Conservation (phyloP, 2,113 vertebrate genomes). For the Amphiprion ocellaris region DNA sequence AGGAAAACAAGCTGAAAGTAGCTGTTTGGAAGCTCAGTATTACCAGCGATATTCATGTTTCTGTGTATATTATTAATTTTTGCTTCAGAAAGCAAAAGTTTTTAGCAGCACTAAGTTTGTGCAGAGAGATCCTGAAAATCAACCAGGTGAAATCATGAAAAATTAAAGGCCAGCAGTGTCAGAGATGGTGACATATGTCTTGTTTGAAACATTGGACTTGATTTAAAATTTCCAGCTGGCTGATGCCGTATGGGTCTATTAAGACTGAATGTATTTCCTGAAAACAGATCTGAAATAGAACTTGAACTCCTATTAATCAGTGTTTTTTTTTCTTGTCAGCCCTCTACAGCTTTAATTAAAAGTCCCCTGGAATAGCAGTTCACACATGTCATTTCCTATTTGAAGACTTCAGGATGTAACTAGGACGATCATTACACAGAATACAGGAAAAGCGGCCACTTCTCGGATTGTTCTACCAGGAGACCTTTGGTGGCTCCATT, state of each 20-base stretch:
- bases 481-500: constrained; percentile 59
- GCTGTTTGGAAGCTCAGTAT: constrained; percentile 8
- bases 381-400: constrained; percentile 84
- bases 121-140: constrained; percentile 42
- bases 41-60: neutral
- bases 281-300: constrained; percentile 83
- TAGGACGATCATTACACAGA: constrained; percentile 82
- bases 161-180: constrained; percentile 59
- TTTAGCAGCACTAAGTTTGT: constrained; percentile 14
- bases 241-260: constrained; percentile 84
- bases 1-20: neutral
- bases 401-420: constrained; percentile 77
- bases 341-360: constrained; percentile 86
- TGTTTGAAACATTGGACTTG: constrained; percentile 74
- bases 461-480: constrained; percentile 54
- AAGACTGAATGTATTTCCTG: constrained; percentile 82
- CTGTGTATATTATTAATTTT: neutral
- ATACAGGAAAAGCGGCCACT: constrained; percentile 63
- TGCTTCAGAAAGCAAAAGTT: neutral
- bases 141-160: constrained; percentile 75
- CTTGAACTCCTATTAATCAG: constrained; percentile 84
- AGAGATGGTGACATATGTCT: constrained; percentile 81
- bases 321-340: constrained; percentile 76
- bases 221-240: constrained; percentile 84
- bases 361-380: constrained; percentile 79